These are phyloP conservation scores for Physella acuta DNA, from an alignment of 1,140 invertebrate species.

Conservation along the genomic window DNA sequence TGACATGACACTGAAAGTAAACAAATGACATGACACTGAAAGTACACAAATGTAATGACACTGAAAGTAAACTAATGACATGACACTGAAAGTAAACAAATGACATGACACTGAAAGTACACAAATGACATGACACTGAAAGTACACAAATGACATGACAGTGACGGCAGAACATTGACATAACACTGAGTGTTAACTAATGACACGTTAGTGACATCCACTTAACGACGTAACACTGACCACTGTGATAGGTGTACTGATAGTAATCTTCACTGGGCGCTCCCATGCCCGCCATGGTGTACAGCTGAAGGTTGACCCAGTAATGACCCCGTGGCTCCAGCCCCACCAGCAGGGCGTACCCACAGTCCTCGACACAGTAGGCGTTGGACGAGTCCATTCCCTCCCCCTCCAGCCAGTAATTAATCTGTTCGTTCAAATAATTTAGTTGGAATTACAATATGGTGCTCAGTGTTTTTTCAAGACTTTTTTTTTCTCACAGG, in stretches of 20 bases:
- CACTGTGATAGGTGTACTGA: constrained; percentile 23
- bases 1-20: no score
- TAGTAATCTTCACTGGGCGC: constrained; percentile 73
- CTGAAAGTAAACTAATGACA: no score
- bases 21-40: no score
- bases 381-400: constrained; percentile 32
- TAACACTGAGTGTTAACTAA: neutral
- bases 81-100: neutral
- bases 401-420: constrained; percentile 41
- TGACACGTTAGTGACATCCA: neutral
- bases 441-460: no score
- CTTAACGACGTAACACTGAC: constrained; percentile 21
- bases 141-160: neutral
- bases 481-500: no score
- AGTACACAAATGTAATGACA: no score
- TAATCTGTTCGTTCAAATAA: constrained; percentile 51
- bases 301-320: constrained; percentile 91
- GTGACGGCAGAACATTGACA: neutral
- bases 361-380: constrained; percentile 36
- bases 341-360: constrained; percentile 81
- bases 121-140: neutral
- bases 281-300: constrained; percentile 91
- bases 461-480: no score
- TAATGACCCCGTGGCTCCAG: constrained; percentile 90
- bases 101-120: no score